These are phyloP conservation scores for Petrosia ficiformis DNA, from an alignment of 37 sponge, comb jelly and placozoan genomes.

Conservation along the genomic window DNA sequence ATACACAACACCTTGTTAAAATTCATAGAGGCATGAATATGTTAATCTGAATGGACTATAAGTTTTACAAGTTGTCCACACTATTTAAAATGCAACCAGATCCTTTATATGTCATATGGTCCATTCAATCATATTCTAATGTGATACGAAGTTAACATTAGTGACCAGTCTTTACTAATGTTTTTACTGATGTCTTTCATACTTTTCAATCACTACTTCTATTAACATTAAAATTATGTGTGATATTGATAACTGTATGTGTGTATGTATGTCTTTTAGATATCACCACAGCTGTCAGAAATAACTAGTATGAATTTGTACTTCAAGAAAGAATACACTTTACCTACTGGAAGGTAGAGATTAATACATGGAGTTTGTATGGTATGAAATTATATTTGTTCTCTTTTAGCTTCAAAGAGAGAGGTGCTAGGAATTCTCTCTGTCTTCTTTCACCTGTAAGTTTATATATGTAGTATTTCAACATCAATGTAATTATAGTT, in stretches of 20 bases:
- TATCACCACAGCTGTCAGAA: conserved; percentile 52
- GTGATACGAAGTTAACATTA: too few species aligned
- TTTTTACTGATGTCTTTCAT: too few species aligned
- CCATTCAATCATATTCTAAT: too few species aligned
- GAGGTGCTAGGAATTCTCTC: conserved; percentile 85
- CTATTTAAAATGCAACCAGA: too few species aligned
- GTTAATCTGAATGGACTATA: too few species aligned
- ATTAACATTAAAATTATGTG: too few species aligned
- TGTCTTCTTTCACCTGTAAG: conserved; percentile 50
- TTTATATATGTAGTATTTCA: neutral
- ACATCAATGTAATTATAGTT: neutral
- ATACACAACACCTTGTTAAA: neutral
- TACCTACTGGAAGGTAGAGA: conserved; percentile 77
- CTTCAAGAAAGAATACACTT: conserved; percentile 76
- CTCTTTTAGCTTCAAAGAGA: conserved; percentile 79
- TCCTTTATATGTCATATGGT: too few species aligned
- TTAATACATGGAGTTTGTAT: neutral
- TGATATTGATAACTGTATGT: too few species aligned
- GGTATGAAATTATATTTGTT: too few species aligned
- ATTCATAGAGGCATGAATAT: neutral
- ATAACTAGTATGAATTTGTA: conserved; percentile 66
- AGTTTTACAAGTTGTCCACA: too few species aligned
- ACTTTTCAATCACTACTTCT: too few species aligned
- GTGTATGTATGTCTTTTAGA: conserved; percentile 11
- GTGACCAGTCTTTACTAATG: too few species aligned